phyloP scores from a whole-genome alignment of 2,113 vertebrate species.

The Salvelinus fontinalis region DNA sequence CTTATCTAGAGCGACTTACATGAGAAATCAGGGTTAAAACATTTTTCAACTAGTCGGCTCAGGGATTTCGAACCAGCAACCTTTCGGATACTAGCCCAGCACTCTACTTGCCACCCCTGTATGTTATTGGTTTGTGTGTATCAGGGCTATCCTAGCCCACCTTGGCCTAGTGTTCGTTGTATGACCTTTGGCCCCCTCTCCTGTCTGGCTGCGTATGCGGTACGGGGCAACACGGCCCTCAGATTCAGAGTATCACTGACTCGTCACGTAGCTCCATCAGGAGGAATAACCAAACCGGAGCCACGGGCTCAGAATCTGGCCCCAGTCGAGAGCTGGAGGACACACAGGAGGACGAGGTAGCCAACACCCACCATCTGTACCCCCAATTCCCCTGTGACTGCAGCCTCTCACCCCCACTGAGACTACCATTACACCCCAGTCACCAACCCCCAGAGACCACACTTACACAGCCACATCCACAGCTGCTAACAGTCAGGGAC shows the following conservation, averaged over 20 bases:
- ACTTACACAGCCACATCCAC: slow-evolving; percentile 67
- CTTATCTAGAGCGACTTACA: too few relatives aligned
- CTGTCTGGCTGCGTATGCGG: slow-evolving; percentile 57
- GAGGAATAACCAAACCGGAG: slow-evolving; percentile 75
- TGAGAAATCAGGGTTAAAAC: too few relatives aligned
- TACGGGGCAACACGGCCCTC: slow-evolving; percentile 52
- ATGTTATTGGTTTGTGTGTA: not conserved
- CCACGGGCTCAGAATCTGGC: slow-evolving; percentile 48
- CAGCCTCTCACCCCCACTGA: not conserved
- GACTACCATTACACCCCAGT: not conserved
- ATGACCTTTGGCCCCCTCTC: slow-evolving; percentile 54
- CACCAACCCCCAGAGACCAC: slow-evolving; percentile 32
- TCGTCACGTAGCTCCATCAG: slow-evolving; percentile 81
- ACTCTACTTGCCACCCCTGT: too few relatives aligned
- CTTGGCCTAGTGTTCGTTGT: slow-evolving; percentile 6
- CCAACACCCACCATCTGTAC: slow-evolving; percentile 13
- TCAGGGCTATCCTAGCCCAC: not conserved
- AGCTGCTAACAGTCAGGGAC: not conserved
- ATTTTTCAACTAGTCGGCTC: too few relatives aligned
- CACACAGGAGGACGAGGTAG: slow-evolving; percentile 81
- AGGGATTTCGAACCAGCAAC: too few relatives aligned
- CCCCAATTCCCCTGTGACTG: not conserved
- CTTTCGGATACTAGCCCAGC: too few relatives aligned
- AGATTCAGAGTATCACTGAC: slow-evolving; percentile 85
- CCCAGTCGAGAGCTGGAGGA: slow-evolving; percentile 69